Percentiles rank a stretch among this genome's conserved stretches.
Evolutionary conservation across 2,113 vertebrate species (phyloP).

Genomic region (Ardeotis arabs): DNA sequence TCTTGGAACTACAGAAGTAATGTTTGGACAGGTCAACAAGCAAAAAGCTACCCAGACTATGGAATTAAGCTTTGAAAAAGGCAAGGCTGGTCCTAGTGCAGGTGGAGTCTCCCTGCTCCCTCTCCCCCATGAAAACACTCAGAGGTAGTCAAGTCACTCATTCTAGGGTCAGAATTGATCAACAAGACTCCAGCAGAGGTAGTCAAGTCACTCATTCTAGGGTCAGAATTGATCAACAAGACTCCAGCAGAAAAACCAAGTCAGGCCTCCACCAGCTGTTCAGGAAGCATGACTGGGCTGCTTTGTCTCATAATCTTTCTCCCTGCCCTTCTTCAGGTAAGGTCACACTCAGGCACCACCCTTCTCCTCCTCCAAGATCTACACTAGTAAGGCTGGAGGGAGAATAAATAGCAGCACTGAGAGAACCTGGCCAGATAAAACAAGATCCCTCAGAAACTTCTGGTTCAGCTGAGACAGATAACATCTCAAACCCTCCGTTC

Average conservation of each 20-base stretch:
- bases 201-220: background rate
- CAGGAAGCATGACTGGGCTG: background rate
- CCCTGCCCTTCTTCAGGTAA: background rate
- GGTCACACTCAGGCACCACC: background rate
- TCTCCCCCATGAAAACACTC: background rate
- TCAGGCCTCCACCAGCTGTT: background rate
- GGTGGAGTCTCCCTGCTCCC: background rate
- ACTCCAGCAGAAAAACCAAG: background rate
- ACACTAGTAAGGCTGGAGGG: background rate
- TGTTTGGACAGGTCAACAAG: fast-evolving
- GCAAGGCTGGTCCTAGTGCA: background rate
- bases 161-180: no score
- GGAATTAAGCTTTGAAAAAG: background rate
- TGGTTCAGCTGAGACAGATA: background rate
- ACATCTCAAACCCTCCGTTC: background rate
- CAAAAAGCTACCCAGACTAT: background rate
- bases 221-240: background rate
- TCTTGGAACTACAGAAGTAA: background rate
- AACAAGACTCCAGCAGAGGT: no score
- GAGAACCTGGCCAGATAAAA: background rate
- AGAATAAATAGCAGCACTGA: background rate
- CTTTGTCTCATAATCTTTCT: background rate
- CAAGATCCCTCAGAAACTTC: background rate
- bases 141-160: background rate
- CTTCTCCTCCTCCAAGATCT: background rate